A percentile compares a stretch with the other conserved stretches of the same genome.
Evolutionary conservation across 2,888 invertebrate species (phyloP).

Genomic region (Dysmachus trigonus): DNA sequence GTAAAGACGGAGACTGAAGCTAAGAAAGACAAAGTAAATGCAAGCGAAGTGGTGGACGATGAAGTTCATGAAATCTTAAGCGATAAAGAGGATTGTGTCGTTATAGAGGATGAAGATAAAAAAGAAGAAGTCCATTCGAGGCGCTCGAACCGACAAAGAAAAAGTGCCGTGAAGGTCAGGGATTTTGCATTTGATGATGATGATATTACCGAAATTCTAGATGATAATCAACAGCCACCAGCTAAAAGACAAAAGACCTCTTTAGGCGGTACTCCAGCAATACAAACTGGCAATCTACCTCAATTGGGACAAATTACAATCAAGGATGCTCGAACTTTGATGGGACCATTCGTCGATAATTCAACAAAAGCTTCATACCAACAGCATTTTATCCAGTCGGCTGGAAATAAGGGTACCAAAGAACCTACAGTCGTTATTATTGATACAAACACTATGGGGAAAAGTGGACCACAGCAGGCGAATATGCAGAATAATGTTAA

Average conservation of each 20-base stretch:
- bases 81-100: slow-evolving; percentile 67
- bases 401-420: slow-evolving; percentile 67
- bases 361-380: slow-evolving; percentile 34
- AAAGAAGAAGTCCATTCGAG: slow-evolving; percentile 59
- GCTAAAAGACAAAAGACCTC: slow-evolving; percentile 57
- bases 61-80: slow-evolving; percentile 65
- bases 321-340: slow-evolving; percentile 62
- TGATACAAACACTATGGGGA: slow-evolving; percentile 75
- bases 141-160: slow-evolving; percentile 62
- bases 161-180: slow-evolving; percentile 59
- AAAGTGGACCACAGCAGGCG: slow-evolving; percentile 63
- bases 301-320: slow-evolving; percentile 56
- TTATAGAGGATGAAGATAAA: slow-evolving; percentile 68
- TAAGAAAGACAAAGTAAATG: slow-evolving; percentile 45
- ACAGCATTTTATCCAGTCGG: slow-evolving; percentile 46
- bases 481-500: slow-evolving; percentile 53
- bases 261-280: background rate
- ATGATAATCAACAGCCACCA: slow-evolving; percentile 66
- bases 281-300: slow-evolving; percentile 51
- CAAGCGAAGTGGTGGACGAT: slow-evolving; percentile 54
- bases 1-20: slow-evolving; percentile 53
- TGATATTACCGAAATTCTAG: slow-evolving; percentile 66
- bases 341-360: slow-evolving; percentile 42
- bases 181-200: slow-evolving; percentile 63
- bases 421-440: slow-evolving; percentile 82